Conservation (phyloP, 1,140 invertebrate species). For the Glossosoma conforme region DNA sequence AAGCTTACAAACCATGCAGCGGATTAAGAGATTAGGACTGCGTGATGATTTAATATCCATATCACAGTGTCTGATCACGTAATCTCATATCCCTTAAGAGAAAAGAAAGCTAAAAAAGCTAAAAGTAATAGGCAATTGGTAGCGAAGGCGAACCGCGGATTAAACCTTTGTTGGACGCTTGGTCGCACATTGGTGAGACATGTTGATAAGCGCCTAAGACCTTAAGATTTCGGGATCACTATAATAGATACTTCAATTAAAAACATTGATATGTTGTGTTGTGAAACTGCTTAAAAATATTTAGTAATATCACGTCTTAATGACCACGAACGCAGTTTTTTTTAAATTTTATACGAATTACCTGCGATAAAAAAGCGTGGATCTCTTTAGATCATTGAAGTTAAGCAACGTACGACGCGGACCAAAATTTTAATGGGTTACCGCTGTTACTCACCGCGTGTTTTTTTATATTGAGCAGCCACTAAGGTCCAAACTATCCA, state of each 20-base stretch:
- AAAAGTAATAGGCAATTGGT: slow-evolving; percentile 9
- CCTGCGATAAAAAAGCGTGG: not conserved
- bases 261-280: not conserved
- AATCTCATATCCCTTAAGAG: too few species aligned
- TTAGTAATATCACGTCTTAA: not conserved
- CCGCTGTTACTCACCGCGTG: too few species aligned
- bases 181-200: slow-evolving; percentile 12
- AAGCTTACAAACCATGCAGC: too few species aligned
- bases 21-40: too few species aligned
- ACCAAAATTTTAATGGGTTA: too few species aligned
- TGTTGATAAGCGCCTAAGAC: slow-evolving; percentile 8
- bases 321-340: not conserved
- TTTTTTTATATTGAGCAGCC: too few species aligned
- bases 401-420: too few species aligned
- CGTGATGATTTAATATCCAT: too few species aligned
- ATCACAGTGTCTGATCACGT: too few species aligned
- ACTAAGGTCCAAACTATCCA: too few species aligned
- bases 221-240: slow-evolving; percentile 3
- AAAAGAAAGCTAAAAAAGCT: too few species aligned
- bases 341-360: not conserved
- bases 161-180: slow-evolving; percentile 13
- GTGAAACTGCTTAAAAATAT: not conserved
- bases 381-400: too few species aligned
- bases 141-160: slow-evolving; percentile 7
- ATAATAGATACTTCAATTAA: not conserved